Evolutionary conservation across 2,797 vertebrate genomes (phyloP), one percentile per base, ranked within the genome.

Genomic region (Microtus agrestis): DNA sequence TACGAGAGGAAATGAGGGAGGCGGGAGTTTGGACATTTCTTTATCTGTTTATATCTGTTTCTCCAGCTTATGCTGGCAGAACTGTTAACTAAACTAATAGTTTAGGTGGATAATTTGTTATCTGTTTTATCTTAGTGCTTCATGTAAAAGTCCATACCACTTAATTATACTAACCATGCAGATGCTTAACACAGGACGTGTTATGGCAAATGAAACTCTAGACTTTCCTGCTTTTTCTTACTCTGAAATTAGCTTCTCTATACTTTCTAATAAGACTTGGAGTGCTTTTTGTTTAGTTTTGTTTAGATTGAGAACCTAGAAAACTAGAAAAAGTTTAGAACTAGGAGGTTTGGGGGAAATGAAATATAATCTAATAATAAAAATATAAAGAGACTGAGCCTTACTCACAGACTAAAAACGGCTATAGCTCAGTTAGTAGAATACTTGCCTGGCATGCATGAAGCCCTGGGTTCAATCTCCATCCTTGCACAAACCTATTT

Each of bases 171-270:
- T 96, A 92, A 91, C 67, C 40, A 51, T 74, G 17, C 3, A 89
- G 56, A 31, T 95, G 27, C 29, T 63, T 91, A 74, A n/a, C 5
- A n/a, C 17, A 95, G 29, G 80, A 74, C 54, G 67, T 85, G 61
- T 76, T 69, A 3, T 89, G 61, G 10, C 81, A 94, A 76, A 80
- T 96, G 34, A 93, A 61, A 82, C 94, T 95, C 89, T 94, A 84
- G 9, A 5, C 19, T 5, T 65, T 96, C 40, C 93, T 77, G 9
- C 25, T 63, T 92, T 95, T 74, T 23, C 51, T 40, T 27, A 87
- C 34, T 54, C 48, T 71, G 85, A 56, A 54, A 40, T 71, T 91
- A 74, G 43, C 86, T 96, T 40, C 90, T 91, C 19, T 91, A 3
- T 77, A 61, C 17, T 25, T 11, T 74, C n/a, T 91, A 69, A 40